A percentile compares a stretch with the other conserved stretches of the same genome.
These are phyloP conservation scores for Drosophila monieri DNA, from an alignment of 2,888 invertebrate species.

Conservation along the genomic window DNA sequence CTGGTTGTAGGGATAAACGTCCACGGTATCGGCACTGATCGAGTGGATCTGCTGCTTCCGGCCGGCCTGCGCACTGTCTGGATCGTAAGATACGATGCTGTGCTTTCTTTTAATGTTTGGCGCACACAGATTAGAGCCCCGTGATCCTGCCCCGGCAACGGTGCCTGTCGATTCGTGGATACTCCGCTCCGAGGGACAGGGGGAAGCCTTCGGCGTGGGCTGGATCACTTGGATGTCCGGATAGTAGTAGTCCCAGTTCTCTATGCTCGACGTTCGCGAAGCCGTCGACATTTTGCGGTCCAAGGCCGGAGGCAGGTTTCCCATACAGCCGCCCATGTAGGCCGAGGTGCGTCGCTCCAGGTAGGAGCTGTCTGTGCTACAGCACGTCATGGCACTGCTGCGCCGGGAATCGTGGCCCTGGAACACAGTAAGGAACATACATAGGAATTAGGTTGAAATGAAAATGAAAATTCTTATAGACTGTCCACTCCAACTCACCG, in stretches of 20 bases:
- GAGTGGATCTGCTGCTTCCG: slow-evolving; percentile 82
- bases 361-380: slow-evolving; percentile 93
- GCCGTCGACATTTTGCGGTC: slow-evolving; percentile 82
- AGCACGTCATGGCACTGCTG: slow-evolving; percentile 92
- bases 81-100: slow-evolving; percentile 82
- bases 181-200: slow-evolving; percentile 88
- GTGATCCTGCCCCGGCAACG: slow-evolving; percentile 17
- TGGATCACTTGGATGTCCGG: slow-evolving; percentile 90
- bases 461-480: too few relatives aligned
- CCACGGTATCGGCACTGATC: slow-evolving; percentile 82
- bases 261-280: slow-evolving; percentile 82
- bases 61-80: slow-evolving; percentile 81
- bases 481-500: slow-evolving; percentile 70
- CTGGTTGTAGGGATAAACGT: slow-evolving; percentile 81
- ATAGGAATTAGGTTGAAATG: background rate
- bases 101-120: slow-evolving; percentile 80
- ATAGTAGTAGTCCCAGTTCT: slow-evolving; percentile 86
- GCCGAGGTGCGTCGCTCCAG: slow-evolving; percentile 92
- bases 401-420: slow-evolving; percentile 86
- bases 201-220: slow-evolving; percentile 93
- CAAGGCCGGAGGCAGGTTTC: slow-evolving; percentile 85
- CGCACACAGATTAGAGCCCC: slow-evolving; percentile 43
- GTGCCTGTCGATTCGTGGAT: slow-evolving; percentile 64
- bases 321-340: slow-evolving; percentile 88
- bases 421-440: background rate